Percentiles rank a stretch among this genome's conserved stretches.
These are phyloP conservation scores for Gorsachius magnificus DNA, from an alignment of 2,797 vertebrate species.

Conservation along the genomic window DNA sequence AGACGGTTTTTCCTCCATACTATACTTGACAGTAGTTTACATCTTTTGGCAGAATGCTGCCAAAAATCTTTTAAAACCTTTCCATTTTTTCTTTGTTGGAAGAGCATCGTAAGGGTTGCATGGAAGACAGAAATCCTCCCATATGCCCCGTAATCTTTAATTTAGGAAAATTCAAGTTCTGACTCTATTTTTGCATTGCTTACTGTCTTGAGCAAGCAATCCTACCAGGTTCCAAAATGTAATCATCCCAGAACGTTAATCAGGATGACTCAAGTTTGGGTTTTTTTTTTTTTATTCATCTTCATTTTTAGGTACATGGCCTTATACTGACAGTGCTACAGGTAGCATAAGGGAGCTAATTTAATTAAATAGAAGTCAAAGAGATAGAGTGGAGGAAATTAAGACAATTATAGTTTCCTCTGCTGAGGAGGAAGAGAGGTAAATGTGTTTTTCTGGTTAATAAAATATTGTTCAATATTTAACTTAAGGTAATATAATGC, in stretches of 20 bases:
- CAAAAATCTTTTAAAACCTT: conserved; percentile 4
- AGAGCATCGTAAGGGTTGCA: background rate
- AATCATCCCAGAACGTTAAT: background rate
- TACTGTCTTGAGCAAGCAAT: background rate
- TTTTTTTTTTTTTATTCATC: background rate
- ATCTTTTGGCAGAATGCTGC: background rate
- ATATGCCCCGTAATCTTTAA: background rate
- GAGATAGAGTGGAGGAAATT: background rate
- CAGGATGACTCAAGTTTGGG: background rate
- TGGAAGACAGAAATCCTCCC: background rate
- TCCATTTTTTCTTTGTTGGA: conserved; percentile 2
- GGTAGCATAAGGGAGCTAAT: background rate
- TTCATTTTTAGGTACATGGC: background rate
- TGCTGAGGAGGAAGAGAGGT: background rate
- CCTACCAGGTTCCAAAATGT: background rate
- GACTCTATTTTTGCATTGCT: background rate
- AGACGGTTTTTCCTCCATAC: background rate
- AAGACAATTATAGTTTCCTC: background rate
- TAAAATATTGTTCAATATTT: background rate
- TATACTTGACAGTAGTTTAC: background rate
- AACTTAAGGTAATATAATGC: background rate
- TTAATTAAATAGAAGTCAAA: background rate
- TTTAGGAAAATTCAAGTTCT: background rate
- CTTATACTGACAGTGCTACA: background rate
- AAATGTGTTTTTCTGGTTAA: background rate